These are phyloP conservation scores for Syngnathus acus DNA, from an alignment of 2,797 vertebrate genomes.

Conservation along the genomic window DNA sequence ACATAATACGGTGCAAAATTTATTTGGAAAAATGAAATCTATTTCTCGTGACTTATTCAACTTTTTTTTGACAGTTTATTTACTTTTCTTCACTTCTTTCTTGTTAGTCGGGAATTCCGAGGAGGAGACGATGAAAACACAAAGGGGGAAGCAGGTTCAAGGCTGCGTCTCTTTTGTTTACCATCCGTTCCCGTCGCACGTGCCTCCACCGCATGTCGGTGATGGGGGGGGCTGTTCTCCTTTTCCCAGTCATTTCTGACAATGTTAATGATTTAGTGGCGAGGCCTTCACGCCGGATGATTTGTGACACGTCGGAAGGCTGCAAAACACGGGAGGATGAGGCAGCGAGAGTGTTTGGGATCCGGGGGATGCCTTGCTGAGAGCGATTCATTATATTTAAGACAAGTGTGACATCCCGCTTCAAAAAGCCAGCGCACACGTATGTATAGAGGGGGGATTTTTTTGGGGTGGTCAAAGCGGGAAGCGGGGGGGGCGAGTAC, in stretches of 20 bases:
- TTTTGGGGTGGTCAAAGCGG: constrained; percentile 79
- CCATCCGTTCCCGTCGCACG: constrained; percentile 57
- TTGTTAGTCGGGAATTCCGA: constrained; percentile 63
- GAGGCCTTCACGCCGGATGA: constrained; percentile 86
- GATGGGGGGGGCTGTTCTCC: constrained; percentile 44
- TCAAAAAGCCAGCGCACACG: constrained; percentile 92
- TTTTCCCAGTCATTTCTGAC: constrained; percentile 81
- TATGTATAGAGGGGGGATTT: constrained; percentile 86
- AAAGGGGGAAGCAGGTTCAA: constrained; percentile 35
- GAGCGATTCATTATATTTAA: constrained; percentile 99
- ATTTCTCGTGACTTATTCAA: constrained; percentile 54
- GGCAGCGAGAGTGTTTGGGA: constrained; percentile 86
- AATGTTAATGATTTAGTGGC: constrained; percentile 98
- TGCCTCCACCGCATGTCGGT: constrained; percentile 35
- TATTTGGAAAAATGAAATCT: constrained; percentile 18
- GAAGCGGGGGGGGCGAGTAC: constrained; percentile 86
- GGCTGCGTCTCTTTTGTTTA: constrained; percentile 67
- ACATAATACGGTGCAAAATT: not conserved
- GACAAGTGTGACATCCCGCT: constrained; percentile 99
- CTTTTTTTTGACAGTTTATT: constrained; percentile 70
- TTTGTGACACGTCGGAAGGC: constrained; percentile 89
- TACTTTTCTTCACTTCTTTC: constrained; percentile 59
- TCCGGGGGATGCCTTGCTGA: constrained; percentile 95
- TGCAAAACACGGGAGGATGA: constrained; percentile 72
- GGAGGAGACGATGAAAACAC: constrained; percentile 44